Percentiles rank a stretch among this genome's conserved stretches.
Evolutionary conservation across 2,797 vertebrate genomes (phyloP).

Genomic region (Enteromius radiatus): DNA sequence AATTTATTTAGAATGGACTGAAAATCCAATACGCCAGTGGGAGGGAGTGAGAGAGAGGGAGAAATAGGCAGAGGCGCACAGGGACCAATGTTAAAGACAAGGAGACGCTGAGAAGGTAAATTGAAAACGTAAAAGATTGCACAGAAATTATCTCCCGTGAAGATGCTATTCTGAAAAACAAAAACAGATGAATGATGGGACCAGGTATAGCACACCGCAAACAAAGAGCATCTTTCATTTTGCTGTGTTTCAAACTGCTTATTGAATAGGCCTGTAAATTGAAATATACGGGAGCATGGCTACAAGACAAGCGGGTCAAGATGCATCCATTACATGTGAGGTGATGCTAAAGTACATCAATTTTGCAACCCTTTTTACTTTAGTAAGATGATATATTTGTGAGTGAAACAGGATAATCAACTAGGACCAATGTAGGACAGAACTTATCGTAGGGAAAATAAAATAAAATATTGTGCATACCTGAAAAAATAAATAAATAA

Average conservation of each 20-base stretch:
- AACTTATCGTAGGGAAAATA: background rate
- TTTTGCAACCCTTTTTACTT: background rate
- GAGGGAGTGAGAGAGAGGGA: slow-evolving; percentile 53
- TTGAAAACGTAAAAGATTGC: slow-evolving; percentile 51
- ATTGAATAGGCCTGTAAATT: slow-evolving; percentile 3
- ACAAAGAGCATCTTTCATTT: background rate
- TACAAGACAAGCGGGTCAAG: background rate
- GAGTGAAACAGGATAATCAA: background rate
- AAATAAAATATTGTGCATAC: background rate
- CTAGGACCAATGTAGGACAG: background rate
- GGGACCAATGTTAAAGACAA: slow-evolving; percentile 10
- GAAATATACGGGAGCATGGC: background rate
- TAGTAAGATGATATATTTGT: background rate
- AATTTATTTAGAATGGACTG: slow-evolving; percentile 76
- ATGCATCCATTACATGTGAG: slow-evolving; percentile 5
- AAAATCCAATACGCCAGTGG: slow-evolving; percentile 57
- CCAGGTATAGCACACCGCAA: background rate
- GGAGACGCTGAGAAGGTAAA: slow-evolving; percentile 49
- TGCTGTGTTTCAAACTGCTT: slow-evolving; percentile 19
- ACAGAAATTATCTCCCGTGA: slow-evolving; percentile 20
- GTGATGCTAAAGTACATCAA: background rate
- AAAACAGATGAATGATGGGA: background rate
- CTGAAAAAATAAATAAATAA: background rate
- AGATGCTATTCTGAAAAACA: slow-evolving; percentile 10
- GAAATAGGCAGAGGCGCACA: background rate